Percentiles rank a stretch among this genome's conserved stretches.
Evolutionary conservation across 2,113 vertebrate species (phyloP).

Genomic region (Vulpes ferrilata): DNA sequence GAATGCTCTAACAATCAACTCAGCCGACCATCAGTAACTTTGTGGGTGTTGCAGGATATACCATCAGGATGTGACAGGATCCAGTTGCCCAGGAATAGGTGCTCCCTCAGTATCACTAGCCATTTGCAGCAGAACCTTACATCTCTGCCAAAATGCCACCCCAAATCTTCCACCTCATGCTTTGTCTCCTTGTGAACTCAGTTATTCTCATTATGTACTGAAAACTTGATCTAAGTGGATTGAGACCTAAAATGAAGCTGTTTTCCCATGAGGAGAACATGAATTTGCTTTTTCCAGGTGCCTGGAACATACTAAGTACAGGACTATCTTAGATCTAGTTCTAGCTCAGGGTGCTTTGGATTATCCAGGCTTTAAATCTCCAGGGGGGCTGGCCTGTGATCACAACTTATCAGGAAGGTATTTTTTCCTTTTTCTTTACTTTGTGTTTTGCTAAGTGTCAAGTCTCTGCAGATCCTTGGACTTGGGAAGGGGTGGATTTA

Average conservation of each 20-base stretch:
- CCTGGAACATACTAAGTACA: background rate
- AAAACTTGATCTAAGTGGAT: background rate
- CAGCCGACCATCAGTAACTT: background rate
- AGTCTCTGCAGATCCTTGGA: background rate
- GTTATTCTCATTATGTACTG: background rate
- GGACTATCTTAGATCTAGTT: background rate
- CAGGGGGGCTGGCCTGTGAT: background rate
- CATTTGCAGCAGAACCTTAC: background rate
- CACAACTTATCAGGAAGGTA: background rate
- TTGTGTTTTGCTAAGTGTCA: background rate
- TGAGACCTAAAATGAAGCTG: background rate
- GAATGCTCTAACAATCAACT: background rate
- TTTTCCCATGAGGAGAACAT: background rate
- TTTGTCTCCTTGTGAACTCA: background rate
- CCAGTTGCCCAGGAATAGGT: background rate
- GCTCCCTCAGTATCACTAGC: background rate
- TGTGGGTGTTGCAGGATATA: background rate
- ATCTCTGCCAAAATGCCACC: background rate
- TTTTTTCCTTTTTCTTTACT: background rate
- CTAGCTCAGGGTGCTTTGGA: background rate
- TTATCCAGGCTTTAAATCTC: background rate
- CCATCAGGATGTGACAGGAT: background rate
- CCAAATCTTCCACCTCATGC: background rate
- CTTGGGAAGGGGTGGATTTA: background rate
- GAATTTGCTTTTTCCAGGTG: background rate